Percentiles rank a stretch among this genome's conserved stretches.
phyloP scores from a whole-genome alignment of 2,113 vertebrate genomes.

The Neomonachus schauinslandi region DNA sequence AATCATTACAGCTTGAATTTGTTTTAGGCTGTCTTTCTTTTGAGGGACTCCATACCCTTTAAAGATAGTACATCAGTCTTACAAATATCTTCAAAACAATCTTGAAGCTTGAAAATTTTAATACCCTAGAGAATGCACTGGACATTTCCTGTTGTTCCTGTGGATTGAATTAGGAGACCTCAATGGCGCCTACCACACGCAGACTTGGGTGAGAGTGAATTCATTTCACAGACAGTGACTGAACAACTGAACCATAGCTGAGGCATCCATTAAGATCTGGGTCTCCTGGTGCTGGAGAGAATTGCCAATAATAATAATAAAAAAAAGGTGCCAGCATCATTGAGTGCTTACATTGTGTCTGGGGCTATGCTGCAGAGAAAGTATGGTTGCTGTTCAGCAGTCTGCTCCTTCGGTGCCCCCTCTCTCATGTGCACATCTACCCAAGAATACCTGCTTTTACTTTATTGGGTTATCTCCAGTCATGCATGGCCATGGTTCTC shows the following conservation, averaged over 20 bases:
- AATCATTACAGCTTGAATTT: conserved; percentile 62
- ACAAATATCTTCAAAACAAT: conserved; percentile 59
- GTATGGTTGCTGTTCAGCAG: background rate
- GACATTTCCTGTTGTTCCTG: conserved; percentile 35
- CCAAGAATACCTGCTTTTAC: background rate
- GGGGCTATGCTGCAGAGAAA: background rate
- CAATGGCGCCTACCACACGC: background rate
- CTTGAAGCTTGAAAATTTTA: conserved; percentile 56
- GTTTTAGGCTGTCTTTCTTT: conserved; percentile 8
- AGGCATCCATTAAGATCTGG: conserved; percentile 58
- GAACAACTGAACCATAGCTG: conserved; percentile 67
- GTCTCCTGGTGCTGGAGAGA: conserved; percentile 64
- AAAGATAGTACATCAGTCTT: conserved; percentile 14
- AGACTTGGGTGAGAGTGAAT: conserved; percentile 31
- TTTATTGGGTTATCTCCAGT: background rate
- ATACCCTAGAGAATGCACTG: conserved; percentile 32
- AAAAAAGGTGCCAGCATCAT: conserved; percentile 10
- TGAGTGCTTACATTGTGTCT: background rate
- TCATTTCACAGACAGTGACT: conserved; percentile 74
- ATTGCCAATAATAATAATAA: conserved; percentile 50
- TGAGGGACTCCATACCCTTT: conserved; percentile 18
- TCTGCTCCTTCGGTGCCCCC: background rate
- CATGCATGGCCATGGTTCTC: background rate
- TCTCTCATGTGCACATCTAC: background rate
- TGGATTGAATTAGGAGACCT: conserved; percentile 58